These are phyloP conservation scores for Myripristis jacobus DNA, from an alignment of 2,797 vertebrate genomes.

Conservation along the genomic window DNA sequence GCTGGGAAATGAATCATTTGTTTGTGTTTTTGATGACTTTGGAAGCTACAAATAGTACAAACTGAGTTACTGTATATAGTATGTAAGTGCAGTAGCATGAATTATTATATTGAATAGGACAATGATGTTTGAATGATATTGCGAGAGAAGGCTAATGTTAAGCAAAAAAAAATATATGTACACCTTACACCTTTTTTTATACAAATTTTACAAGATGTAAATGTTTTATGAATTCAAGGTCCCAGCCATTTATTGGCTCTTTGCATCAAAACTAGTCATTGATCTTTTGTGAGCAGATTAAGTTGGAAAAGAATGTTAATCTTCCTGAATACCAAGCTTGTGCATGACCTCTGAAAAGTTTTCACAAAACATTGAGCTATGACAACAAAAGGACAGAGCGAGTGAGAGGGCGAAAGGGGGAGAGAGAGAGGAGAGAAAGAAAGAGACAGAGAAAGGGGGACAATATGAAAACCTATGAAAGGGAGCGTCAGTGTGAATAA, in stretches of 20 bases:
- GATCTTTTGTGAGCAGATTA: conserved; percentile 59
- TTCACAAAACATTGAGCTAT: conserved; percentile 76
- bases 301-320: conserved; percentile 71
- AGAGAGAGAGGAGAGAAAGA: not conserved
- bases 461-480: conserved; percentile 68
- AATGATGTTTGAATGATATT: not conserved
- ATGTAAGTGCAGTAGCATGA: too few relatives aligned
- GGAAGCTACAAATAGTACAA: too few relatives aligned
- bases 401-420: conserved; percentile 35
- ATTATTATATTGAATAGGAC: not conserved
- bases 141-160: too few relatives aligned
- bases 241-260: conserved; percentile 19
- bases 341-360: conserved; percentile 74
- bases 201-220: not conserved
- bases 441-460: not conserved
- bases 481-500: conserved; percentile 71
- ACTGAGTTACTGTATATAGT: too few relatives aligned
- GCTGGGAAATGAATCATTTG: too few relatives aligned
- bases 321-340: conserved; percentile 58
- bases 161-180: not conserved
- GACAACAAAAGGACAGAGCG: conserved; percentile 73
- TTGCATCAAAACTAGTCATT: conserved; percentile 39
- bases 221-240: conserved; percentile 6
- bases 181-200: not conserved
- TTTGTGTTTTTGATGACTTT: too few relatives aligned